Evolutionary conservation across 1,140 invertebrate species (phyloP).

Genomic region (Drosophila varians): DNA sequence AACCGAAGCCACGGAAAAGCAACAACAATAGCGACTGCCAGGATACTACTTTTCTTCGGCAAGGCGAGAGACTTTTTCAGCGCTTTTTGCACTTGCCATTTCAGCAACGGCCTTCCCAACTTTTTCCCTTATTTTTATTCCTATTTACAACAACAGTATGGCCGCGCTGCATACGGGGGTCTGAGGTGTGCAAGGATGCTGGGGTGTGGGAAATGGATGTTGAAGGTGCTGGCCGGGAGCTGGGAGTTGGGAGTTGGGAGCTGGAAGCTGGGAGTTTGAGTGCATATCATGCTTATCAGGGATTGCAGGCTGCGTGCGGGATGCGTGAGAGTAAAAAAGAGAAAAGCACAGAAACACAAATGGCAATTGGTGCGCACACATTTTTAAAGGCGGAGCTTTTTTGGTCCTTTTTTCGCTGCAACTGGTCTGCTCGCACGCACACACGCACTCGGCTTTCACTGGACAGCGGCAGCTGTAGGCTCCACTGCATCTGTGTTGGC

Average conservation of each 20-base stretch:
- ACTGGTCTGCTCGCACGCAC: constrained; percentile 49
- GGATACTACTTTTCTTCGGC: constrained; percentile 37
- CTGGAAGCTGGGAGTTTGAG: neutral
- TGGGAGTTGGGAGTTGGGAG: neutral
- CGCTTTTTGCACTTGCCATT: constrained; percentile 76
- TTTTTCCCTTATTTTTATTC: constrained; percentile 50
- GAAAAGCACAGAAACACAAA: constrained; percentile 78
- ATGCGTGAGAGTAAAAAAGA: constrained; percentile 77
- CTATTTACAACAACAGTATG: constrained; percentile 64
- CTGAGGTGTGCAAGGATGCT: neutral
- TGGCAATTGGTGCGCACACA: constrained; percentile 81
- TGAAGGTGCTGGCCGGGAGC: neutral
- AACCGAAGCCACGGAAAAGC: constrained; percentile 29
- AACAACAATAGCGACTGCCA: neutral
- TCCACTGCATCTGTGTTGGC: constrained; percentile 37
- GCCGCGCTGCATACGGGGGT: neutral
- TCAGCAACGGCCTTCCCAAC: constrained; percentile 61
- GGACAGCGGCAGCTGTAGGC: constrained; percentile 48
- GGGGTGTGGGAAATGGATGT: neutral
- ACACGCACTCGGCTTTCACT: constrained; percentile 58
- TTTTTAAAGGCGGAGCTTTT: constrained; percentile 83
- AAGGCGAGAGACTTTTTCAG: constrained; percentile 51
- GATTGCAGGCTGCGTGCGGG: constrained; percentile 52
- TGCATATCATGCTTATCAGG: constrained; percentile 59
- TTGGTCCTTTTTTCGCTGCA: constrained; percentile 77